Percentiles rank a stretch among this genome's conserved stretches.
Conservation (phyloP, 2,113 vertebrate genomes). For the Madoqua kirkii region DNA sequence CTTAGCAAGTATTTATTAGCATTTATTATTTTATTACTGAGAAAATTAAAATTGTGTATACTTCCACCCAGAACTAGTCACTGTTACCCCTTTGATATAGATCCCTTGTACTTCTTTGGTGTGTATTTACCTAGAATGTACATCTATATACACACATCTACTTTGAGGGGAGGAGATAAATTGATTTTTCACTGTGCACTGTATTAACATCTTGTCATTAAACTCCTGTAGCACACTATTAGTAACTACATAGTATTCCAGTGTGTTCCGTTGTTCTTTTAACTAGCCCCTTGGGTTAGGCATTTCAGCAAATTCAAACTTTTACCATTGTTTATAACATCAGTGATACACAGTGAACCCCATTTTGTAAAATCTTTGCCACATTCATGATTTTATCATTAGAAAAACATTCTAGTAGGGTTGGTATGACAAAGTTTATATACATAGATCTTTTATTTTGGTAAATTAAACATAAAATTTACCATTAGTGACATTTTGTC, state of each 20-base stretch:
- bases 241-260: not conserved
- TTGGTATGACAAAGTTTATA: not conserved
- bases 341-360: not conserved
- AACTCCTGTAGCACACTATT: not conserved
- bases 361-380: not conserved
- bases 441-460: not conserved
- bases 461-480: not conserved
- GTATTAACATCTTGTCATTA: not conserved
- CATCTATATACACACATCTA: not conserved
- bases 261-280: not conserved
- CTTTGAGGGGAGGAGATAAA: not conserved
- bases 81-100: not conserved
- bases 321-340: not conserved
- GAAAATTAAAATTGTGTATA: not conserved
- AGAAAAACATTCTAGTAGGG: not conserved
- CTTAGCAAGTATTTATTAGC: not conserved
- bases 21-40: not conserved
- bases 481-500: not conserved
- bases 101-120: not conserved
- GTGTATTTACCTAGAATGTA: not conserved
- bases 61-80: not conserved
- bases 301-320: not conserved
- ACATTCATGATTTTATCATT: not conserved
- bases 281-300: not conserved
- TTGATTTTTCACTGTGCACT: not conserved